Evolutionary conservation across 2,113 vertebrate species (phyloP), one percentile per base, ranked within the genome.

Genomic region (Mystacornis crossleyi): DNA sequence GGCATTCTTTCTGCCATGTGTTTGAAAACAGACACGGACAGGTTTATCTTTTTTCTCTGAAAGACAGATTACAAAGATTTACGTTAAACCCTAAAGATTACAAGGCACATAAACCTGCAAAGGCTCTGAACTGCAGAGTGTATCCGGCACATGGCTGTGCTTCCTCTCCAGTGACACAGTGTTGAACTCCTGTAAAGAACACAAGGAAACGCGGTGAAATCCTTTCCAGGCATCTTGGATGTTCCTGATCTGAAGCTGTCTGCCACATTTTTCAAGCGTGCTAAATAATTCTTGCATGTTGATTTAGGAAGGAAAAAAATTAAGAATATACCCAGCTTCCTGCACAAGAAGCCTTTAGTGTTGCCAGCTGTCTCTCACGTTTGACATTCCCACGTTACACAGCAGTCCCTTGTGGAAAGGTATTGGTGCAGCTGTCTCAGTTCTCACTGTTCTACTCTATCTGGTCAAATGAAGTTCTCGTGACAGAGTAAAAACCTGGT

Each of bases 241-340:
- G 15, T 18, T 74, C 14, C 25, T 61, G 31, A 18, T 62, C 36
- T 18, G 21, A 50, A 51, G 31, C 53, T 60, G 29, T 43, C 48
- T 90, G 36, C 18, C n/a, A 7, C 17, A 0, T 29, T 65, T 83
- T 57, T 55, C 45, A 54, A 48, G 38, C 9, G 2, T 0, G 0
- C 15, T 67, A 28, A 67, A 20, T 67, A 92, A 82, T 87, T 80
- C 38, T 69, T 69, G 48, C 40, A 18, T 36, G 36, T 48, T 34
- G 34, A 78, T 83, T 65, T 48, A 83, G 45, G 18, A 60, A 71
- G 60, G 31, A 20, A 70, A 73, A 73, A 72, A 14, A 36, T 33
- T 4, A 40, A 31, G 57, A 47, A 10, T 24, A 4, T 26, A 3
- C 40, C 14, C 50, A 47, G 21, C 4, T 60, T 88, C 0, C 34